Evolutionary conservation across 2,797 vertebrate species (phyloP), one percentile per base, ranked within the genome.

Genomic region (Pipistrellus pipistrellus): DNA sequence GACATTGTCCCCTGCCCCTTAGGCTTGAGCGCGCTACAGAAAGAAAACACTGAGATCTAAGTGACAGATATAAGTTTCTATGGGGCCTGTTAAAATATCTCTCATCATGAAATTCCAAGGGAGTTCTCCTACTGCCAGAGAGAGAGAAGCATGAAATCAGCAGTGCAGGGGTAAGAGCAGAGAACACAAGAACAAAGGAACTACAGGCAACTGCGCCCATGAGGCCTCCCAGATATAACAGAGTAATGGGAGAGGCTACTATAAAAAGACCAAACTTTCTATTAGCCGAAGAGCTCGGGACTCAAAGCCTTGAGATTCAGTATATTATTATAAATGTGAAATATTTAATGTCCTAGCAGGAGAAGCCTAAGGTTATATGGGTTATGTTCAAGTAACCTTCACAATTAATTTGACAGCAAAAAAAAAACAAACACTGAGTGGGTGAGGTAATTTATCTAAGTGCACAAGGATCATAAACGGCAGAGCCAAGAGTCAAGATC

Each of bases 331-430:
- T 62, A 88, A 87, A 55, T 55, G 18, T 88, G 48, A 87, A 90
- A 41, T 73, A 81, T 48, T 80, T 53, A 6, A 38, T n/a, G 2
- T 62, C n/a, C 15, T 88, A 23, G 15, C 46, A 64, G 15, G 17
- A 87, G 78, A 88, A 92, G 9, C 41, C 17, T 41, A 84, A 55
- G 30, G 62, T 48, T 82, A 20, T 25, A 9, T 55, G 30, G 11
- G 35, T 90, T 81, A 41, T 2, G 1, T 82, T 21, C 38, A 69
- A 30, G 76, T 69, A 85, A 76, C 14, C 35, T 32, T 48, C n/a
- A 82, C 57, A 84, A 68, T 80, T 59, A 46, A 78, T 83, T 86
- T 95, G 90, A 35, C 15, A 69, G 55, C 83, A 53, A 27, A 81
- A 21, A 90, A 81, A 90, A 44, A 41, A 41, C 38, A 41, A 76